A percentile compares a stretch with the other conserved stretches of the same genome.
phyloP scores from a whole-genome alignment of 1,140 invertebrate species.

The Drosophila punjabiensis region DNA sequence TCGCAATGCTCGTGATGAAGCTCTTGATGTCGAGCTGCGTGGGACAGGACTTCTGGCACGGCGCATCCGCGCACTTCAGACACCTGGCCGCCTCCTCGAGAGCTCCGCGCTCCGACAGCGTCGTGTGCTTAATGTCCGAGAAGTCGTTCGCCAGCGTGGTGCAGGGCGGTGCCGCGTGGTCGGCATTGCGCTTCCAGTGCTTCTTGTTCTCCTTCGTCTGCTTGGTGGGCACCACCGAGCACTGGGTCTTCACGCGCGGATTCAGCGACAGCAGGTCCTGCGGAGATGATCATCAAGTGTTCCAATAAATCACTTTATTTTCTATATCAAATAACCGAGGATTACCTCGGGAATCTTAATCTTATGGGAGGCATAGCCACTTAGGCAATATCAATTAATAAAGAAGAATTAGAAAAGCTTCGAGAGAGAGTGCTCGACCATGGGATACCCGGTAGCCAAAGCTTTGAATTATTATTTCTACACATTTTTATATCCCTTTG shows the following conservation, averaged over 20 bases:
- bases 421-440: background rate
- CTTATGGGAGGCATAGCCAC: background rate
- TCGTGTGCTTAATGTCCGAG: slow-evolving; percentile 98
- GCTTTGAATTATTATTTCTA: background rate
- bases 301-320: background rate
- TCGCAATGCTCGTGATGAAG: slow-evolving; percentile 98
- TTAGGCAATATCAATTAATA: background rate
- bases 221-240: slow-evolving; percentile 91
- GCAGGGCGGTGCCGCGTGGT: slow-evolving; percentile 90
- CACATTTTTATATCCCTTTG: too few species aligned
- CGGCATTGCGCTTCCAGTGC: slow-evolving; percentile 97
- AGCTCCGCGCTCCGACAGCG: slow-evolving; percentile 97
- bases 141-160: slow-evolving; percentile 95
- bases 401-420: background rate
- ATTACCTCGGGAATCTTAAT: background rate
- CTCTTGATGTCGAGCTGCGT: slow-evolving; percentile 98
- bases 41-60: slow-evolving; percentile 99
- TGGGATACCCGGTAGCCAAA: background rate
- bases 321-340: background rate
- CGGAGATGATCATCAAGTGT: background rate
- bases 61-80: slow-evolving; percentile 98
- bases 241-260: slow-evolving; percentile 91
- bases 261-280: slow-evolving; percentile 95
- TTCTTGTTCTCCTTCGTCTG: slow-evolving; percentile 95
- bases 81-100: slow-evolving; percentile 96